Evolutionary conservation across 1,140 invertebrate species (phyloP), one percentile per base, ranked within the genome.

Genomic region (Diabrotica undecimpunctata): DNA sequence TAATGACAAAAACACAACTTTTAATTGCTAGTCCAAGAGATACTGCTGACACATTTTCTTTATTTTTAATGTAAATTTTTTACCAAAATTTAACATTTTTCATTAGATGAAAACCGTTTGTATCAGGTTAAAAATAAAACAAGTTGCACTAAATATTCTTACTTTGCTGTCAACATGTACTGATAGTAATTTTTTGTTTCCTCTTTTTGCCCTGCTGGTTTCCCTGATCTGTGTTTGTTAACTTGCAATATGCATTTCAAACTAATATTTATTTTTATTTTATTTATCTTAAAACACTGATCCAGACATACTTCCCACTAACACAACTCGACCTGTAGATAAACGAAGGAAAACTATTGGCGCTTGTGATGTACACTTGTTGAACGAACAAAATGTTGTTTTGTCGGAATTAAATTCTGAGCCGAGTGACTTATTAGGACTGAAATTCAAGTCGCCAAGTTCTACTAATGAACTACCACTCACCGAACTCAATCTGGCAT

Each of bases 401-500:
- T 25, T 25, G 25, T 25, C 25, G 1, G 25, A 25, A 25, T 25
- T 4, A 25, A 25, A 25, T 25, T 25, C 25, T 25, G 25, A 25
- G 25, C 25, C 25, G 4, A 25, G 25, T 25, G 25, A 25, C 25
- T 1, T 4, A 25, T 25, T 25, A 25, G 25, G 25, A 2, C 25
- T 25, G 25, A 25, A 25, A 25, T 25, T 25, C 25, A 25, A 25
- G 4, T 25, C 25, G 4, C 1, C 25, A 25, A 75, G 69, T 57
- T 75, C 81, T 37, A 83, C 82, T 46, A 83, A 82, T 62, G 82
- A 83, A 70, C 72, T 81, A 4, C 82, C 82, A 0, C 59, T 83
- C 6, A 79, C 77, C 0, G 73, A 77, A 66, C 58, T 77, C 5
- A 79, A 79, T 69, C 70, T 79, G 58, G 74, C 74, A 7, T 59